Conservation (phyloP, 2,888 invertebrate genomes). For the Tupiocoris notatus region DNA sequence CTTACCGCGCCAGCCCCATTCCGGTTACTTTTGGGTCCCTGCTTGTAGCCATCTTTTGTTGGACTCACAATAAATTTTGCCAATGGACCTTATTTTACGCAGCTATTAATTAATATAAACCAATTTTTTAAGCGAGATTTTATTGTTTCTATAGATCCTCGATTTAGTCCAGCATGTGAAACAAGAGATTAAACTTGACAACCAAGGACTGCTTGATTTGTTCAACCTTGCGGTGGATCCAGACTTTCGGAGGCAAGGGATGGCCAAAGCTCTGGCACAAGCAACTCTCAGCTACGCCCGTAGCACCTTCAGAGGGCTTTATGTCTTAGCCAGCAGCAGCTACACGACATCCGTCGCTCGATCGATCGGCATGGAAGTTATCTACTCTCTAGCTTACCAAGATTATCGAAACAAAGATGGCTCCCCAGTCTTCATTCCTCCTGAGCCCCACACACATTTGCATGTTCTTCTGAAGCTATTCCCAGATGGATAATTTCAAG, state of each 20-base stretch:
- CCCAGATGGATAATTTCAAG: not conserved
- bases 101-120: no score
- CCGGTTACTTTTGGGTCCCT: no score
- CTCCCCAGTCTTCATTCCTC: conserved; percentile 15
- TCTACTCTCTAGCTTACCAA: conserved; percentile 28
- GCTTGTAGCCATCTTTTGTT: no score
- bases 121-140: no score
- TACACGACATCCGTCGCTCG: conserved; percentile 22
- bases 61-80: no score
- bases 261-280: conserved; percentile 30
- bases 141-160: conserved; percentile 9
- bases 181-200: not conserved
- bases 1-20: no score
- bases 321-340: conserved; percentile 25
- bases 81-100: no score
- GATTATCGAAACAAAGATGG: conserved; percentile 23
- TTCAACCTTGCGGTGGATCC: conserved; percentile 34
- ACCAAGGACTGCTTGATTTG: conserved; percentile 16
- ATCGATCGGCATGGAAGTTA: conserved; percentile 12
- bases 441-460: conserved; percentile 23
- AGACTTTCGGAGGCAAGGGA: conserved; percentile 28
- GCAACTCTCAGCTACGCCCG: conserved; percentile 14
- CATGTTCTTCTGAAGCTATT: conserved; percentile 39
- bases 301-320: conserved; percentile 22
- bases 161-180: conserved; percentile 19